phyloP scores from a whole-genome alignment of 1,140 invertebrate genomes.

The Drosophila murphyi region DNA sequence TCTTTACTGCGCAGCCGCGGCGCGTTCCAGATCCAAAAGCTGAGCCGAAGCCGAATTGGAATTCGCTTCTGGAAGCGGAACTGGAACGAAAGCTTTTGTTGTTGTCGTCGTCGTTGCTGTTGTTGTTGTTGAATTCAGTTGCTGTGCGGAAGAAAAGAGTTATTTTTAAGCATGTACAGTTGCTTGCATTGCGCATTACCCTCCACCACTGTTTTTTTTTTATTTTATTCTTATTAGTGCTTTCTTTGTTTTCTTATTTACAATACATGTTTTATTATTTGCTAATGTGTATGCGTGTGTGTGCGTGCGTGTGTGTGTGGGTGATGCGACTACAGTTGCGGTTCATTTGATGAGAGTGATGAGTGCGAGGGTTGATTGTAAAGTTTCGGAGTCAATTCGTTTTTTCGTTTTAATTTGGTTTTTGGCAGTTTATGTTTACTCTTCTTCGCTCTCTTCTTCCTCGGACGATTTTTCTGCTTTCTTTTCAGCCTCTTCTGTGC shows the following conservation, averaged over 20 bases:
- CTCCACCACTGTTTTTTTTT: slow-evolving; percentile 44
- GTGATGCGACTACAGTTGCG: slow-evolving; percentile 25
- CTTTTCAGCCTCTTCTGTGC: slow-evolving; percentile 1
- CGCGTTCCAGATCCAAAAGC: slow-evolving; percentile 62
- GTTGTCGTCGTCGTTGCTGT: slow-evolving; percentile 7
- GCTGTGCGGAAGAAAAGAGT: slow-evolving; percentile 21
- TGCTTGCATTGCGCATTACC: slow-evolving; percentile 29
- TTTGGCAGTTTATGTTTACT: slow-evolving; percentile 33
- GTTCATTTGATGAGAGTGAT: slow-evolving; percentile 27
- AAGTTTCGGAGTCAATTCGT: slow-evolving; percentile 9
- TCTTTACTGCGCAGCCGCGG: slow-evolving; percentile 51
- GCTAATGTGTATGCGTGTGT: slow-evolving; percentile 49
- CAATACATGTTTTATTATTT: slow-evolving; percentile 64
- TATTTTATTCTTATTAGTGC: slow-evolving; percentile 44
- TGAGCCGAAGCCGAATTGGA: slow-evolving; percentile 50
- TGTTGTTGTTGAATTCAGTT: slow-evolving; percentile 23
- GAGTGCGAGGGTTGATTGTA: background rate
- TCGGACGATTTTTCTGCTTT: slow-evolving; percentile 9
- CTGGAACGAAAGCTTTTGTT: slow-evolving; percentile 2
- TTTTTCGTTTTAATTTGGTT: slow-evolving; percentile 5
- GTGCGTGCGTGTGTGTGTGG: slow-evolving; percentile 28
- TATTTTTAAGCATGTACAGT: slow-evolving; percentile 21
- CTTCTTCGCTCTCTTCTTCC: slow-evolving; percentile 47
- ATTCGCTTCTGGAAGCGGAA: slow-evolving; percentile 21
- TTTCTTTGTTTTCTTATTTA: slow-evolving; percentile 62